phyloP scores from a whole-genome alignment of 1,140 invertebrate genomes.

The Ceratosolen fusciceps region DNA sequence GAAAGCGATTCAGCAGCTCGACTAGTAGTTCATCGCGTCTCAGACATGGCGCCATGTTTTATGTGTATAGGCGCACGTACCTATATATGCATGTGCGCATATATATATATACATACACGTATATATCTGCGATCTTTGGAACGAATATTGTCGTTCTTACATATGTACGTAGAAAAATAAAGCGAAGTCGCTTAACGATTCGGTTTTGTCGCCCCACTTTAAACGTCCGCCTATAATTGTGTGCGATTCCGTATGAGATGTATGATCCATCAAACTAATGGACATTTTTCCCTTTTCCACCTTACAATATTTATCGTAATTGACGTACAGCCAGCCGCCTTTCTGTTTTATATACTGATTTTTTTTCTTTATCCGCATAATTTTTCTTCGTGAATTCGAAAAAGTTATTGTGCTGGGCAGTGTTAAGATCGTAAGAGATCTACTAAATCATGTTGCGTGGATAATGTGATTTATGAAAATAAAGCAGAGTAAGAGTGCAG shows the following conservation, averaged over 20 bases:
- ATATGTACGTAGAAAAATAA: too few species aligned
- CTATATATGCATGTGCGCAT: not conserved
- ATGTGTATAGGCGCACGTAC: not conserved
- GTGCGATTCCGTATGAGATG: not conserved
- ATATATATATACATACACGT: not conserved
- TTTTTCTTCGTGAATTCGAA: not conserved
- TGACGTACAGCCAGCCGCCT: not conserved
- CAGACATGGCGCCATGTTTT: conserved; percentile 36
- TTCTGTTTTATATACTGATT: not conserved
- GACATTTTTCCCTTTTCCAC: not conserved
- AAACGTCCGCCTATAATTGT: not conserved
- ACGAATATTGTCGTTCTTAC: too few species aligned
- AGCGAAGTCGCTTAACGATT: not conserved
- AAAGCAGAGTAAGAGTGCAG: too few species aligned
- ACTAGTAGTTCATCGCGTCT: conserved; percentile 15
- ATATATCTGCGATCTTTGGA: too few species aligned
- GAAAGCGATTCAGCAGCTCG: conserved; percentile 36
- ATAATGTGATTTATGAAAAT: not conserved
- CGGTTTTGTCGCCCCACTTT: not conserved
- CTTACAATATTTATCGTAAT: not conserved
- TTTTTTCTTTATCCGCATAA: not conserved
- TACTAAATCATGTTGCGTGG: not conserved
- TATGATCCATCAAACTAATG: not conserved
- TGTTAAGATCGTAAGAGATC: not conserved
- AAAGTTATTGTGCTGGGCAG: not conserved